These are phyloP conservation scores for Struthidea cinerea DNA, from an alignment of 2,113 vertebrate genomes.

Conservation along the genomic window DNA sequence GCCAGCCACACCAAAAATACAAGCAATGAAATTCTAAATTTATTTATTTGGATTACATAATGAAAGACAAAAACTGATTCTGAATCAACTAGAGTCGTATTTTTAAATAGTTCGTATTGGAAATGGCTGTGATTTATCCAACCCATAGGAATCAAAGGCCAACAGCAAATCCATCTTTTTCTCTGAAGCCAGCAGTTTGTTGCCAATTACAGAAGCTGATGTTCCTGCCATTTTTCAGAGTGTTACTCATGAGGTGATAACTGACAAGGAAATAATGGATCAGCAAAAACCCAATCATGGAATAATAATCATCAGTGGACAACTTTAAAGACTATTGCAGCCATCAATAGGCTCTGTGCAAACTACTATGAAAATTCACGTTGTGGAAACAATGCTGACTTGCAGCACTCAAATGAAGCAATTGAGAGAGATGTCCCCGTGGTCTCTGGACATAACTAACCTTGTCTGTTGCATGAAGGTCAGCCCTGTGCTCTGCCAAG, in stretches of 20 bases:
- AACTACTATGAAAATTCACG: neutral
- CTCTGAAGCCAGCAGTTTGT: neutral
- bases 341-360: neutral
- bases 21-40: neutral
- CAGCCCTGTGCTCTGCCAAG: conserved; percentile 83
- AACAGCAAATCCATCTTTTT: neutral
- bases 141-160: neutral
- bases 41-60: neutral
- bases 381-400: neutral
- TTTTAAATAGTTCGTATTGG: neutral
- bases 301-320: neutral
- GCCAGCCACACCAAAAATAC: neutral
- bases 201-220: neutral
- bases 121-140: neutral
- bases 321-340: neutral
- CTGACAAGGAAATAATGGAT: neutral
- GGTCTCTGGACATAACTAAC: conserved; percentile 52
- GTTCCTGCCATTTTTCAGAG: neutral
- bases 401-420: neutral
- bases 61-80: neutral
- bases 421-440: neutral
- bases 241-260: neutral
- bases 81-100: neutral
- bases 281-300: neutral
- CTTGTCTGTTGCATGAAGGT: conserved; percentile 89